Evolutionary conservation across 2,888 invertebrate genomes (phyloP), one percentile per base, ranked within the genome.

Genomic region (Flexamia atlantica): DNA sequence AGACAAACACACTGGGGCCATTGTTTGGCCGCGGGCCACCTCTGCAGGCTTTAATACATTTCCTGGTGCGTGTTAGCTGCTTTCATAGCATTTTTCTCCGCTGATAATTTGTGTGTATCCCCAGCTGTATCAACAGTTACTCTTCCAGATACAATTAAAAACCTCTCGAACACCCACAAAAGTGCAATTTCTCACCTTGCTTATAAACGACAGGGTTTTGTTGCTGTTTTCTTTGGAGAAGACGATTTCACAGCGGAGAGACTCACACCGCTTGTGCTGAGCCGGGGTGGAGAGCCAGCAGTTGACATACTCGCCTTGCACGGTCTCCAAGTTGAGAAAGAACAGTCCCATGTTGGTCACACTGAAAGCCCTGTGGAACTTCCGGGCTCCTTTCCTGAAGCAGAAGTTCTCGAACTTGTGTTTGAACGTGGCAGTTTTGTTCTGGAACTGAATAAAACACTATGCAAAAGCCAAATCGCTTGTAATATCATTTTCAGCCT

Each of bases 341-440:
- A 76, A 76, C 46, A 76, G n/a, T 3, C 76, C 76, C 76, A 76
- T 46, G 76, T 76, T 76, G 23, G 50, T 10, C 9, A 76, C 46
- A 20, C 23, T 17, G 36, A 76, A 76, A 14, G 76, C 76, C n/a
- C 76, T 42, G 28, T 76, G 76, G n/a, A 14, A 76, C 50, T 76
- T 76, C 1, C 12, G 9, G 5, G 2, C 23, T 10, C 30, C 28
- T 46, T 50, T 76, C 25, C n/a, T 46, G n/a, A 25, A 46, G 50
- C 76, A 76, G 40, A 76, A 76, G 23, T 76, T 76, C 12, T 76
- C 46, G 28, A 76, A 76, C 40, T 76, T 76, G 17, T 76, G 76
- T 28, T 36, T 76, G 46, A 76, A 76, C 2, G 76, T 76, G 25
- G 76, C 76, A 42, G 46, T 28, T 42, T 2, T 76, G 50, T 76